phyloP scores from a whole-genome alignment of 2,888 invertebrate genomes.

The Labia minor region DNA sequence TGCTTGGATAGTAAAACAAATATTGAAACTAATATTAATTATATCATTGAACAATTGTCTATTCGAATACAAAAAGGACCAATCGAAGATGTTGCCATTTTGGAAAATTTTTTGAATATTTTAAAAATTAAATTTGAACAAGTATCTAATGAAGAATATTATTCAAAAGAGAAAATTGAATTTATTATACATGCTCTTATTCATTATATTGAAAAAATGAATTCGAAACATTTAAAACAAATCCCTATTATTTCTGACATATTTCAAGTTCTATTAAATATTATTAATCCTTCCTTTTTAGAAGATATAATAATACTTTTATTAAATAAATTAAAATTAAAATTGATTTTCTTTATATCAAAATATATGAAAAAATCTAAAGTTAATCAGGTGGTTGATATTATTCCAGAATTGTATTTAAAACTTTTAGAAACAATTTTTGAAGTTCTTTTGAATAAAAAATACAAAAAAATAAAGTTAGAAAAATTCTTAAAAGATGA shows the following conservation, averaged over 20 bases:
- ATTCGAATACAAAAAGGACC: background rate
- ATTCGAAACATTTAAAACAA: background rate
- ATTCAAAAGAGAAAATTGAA: background rate
- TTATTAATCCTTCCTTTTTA: background rate
- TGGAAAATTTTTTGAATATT: background rate
- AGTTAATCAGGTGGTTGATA: slow-evolving; percentile 78
- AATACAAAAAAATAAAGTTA: too few relatives aligned
- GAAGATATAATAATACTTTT: background rate
- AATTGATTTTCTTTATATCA: background rate
- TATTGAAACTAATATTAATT: background rate
- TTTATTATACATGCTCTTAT: background rate
- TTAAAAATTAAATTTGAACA: background rate
- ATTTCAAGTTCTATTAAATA: background rate
- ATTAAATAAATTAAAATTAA: background rate
- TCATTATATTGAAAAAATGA: background rate
- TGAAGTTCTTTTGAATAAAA: background rate
- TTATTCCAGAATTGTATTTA: slow-evolving; percentile 36
- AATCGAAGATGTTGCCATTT: background rate
- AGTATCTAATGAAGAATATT: background rate
- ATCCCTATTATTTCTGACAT: background rate
- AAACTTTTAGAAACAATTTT: slow-evolving; percentile 20
- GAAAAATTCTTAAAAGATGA: background rate
- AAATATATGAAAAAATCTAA: slow-evolving; percentile 75
- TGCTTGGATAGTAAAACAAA: background rate
- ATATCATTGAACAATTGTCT: background rate